phyloP scores from a whole-genome alignment of 37 sponge, comb jelly and placozoan species.

The Corticium candelabrum region DNA sequence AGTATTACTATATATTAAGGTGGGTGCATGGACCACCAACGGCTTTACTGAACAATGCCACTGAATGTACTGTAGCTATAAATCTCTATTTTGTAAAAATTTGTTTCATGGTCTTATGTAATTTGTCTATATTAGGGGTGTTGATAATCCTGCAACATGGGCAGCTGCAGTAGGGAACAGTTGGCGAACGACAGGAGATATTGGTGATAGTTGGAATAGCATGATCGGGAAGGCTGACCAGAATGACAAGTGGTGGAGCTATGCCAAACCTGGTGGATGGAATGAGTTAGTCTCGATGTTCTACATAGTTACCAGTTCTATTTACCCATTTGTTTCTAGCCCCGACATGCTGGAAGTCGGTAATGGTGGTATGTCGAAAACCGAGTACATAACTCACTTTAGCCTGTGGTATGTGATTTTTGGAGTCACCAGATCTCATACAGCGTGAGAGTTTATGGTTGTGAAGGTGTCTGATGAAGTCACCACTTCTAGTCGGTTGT shows the following conservation, averaged over 20 bases:
- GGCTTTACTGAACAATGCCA: too few relatives aligned
- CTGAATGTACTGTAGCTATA: too few relatives aligned
- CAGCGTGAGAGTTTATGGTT: too few relatives aligned
- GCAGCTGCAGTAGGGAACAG: slow-evolving; percentile 65
- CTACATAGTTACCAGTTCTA: neutral
- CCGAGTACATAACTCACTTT: slow-evolving; percentile 67
- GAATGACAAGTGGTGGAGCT: slow-evolving; percentile 43
- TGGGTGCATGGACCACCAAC: too few relatives aligned
- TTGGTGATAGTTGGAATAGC: slow-evolving; percentile 43
- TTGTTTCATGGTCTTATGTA: too few relatives aligned
- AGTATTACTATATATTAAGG: too few relatives aligned
- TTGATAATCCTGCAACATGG: slow-evolving; percentile 27
- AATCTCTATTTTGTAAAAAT: too few relatives aligned
- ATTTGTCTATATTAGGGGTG: neutral
- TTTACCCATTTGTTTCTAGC: neutral
- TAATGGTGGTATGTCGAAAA: slow-evolving; percentile 51
- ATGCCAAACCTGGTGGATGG: slow-evolving; percentile 73
- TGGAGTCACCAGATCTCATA: too few relatives aligned
- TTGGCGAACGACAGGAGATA: slow-evolving; percentile 79
- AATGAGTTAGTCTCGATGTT: slow-evolving; percentile 54
- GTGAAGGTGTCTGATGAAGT: slow-evolving; percentile 43
- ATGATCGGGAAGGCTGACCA: slow-evolving; percentile 36
- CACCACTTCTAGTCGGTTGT: slow-evolving; percentile 75
- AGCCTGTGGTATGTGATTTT: slow-evolving; percentile 65
- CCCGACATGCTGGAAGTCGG: slow-evolving; percentile 42